Evolutionary conservation across 2,797 vertebrate genomes (phyloP), one percentile per base, ranked within the genome.

Genomic region (Chrysocyon brachyurus): DNA sequence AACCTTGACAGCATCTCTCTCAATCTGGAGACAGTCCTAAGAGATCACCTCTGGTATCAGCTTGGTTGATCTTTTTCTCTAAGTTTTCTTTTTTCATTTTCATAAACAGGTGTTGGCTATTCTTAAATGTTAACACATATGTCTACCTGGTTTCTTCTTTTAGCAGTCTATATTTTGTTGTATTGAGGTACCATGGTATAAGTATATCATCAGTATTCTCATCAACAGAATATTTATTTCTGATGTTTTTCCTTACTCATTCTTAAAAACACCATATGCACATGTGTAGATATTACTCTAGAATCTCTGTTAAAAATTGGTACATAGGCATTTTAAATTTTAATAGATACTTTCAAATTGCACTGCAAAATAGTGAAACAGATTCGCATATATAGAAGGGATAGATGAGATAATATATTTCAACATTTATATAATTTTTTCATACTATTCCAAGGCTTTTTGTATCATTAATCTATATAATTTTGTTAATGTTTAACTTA

Each of bases 51-150:
- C 15, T n/a, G 31, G 22, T 64, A 82, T 21, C 36, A 86, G 7
- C 24, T 59, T 12, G 11, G 17, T 59, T 61, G 7, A 2, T 57
- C 36, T 72, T 6, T 61, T 88, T 85, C 52, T 68, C 1, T 49
- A 33, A 31, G 2, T 57, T 52, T 75, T 52, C 61, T 31, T 31
- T 77, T 72, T 46, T 81, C 5, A 26, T 95, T 93, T 94, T 31
- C 19, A 22, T 75, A 81, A 85, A 81, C 8, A 73, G 12, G 1
- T 66, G 4, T 33, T 56, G 3, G 6, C 1, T 93, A n/a, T 49
- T 14, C 11, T 94, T 96, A 91, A 97, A 82, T 82, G n/a, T 77
- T 85, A 91, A 40, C n/a, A 46, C 16, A 61, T 28, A 31, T 31
- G 28, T 33, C 9, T 52, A 75, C 8, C 21, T 21, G 12, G 1